phyloP scores from a whole-genome alignment of 2,797 vertebrate genomes.

The Mionectes olivaceus region DNA sequence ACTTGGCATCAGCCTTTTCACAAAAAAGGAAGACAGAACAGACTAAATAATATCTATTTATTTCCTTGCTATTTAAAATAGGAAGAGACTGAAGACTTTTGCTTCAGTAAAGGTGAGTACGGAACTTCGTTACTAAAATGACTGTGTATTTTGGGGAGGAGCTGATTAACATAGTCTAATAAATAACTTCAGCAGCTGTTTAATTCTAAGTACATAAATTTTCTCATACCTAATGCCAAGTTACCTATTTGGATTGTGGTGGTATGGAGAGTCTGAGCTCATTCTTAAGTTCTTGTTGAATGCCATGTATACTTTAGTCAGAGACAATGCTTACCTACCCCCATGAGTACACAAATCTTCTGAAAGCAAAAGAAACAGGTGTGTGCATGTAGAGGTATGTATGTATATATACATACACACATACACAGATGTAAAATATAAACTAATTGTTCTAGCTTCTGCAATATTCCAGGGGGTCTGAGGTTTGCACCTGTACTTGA shows the following conservation, averaged over 20 bases:
- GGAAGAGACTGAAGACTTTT: background rate
- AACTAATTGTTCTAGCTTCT: background rate
- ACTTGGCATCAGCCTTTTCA: background rate
- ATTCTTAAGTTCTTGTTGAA: background rate
- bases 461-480: background rate
- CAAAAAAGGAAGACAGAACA: background rate
- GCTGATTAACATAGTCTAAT: background rate
- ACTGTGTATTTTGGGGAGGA: background rate
- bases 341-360: background rate
- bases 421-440: background rate
- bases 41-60: background rate
- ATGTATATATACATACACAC: background rate
- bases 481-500: background rate
- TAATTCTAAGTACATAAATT: background rate
- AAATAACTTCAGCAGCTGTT: background rate
- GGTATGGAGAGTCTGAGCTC: background rate
- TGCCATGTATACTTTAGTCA: background rate
- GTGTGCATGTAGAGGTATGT: background rate
- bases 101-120: background rate
- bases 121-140: background rate
- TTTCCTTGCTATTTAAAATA: background rate
- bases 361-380: background rate
- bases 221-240: background rate
- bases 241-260: background rate
- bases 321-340: background rate